phyloP scores from a whole-genome alignment of 2,888 invertebrate genomes.

The Heliconius charithonia region DNA sequence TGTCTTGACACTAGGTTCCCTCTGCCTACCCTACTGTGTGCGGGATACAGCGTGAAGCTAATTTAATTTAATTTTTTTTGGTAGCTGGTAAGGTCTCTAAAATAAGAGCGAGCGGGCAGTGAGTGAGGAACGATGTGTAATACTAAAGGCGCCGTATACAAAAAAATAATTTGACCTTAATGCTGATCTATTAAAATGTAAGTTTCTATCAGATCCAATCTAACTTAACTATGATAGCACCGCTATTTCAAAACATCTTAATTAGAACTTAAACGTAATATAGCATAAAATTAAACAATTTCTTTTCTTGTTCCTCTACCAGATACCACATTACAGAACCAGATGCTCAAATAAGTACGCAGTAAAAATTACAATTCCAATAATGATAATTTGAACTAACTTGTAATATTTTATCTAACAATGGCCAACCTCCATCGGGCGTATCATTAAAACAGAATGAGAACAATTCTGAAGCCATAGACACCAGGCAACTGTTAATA shows the following conservation, averaged over 20 bases:
- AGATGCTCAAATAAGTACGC: slow-evolving; percentile 7
- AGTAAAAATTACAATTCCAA: slow-evolving; percentile 25
- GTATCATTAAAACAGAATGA: slow-evolving; percentile 41
- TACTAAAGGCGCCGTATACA: no score
- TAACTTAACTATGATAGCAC: not conserved
- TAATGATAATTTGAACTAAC: slow-evolving; percentile 19
- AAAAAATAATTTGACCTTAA: no score
- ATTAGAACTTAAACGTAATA: not conserved
- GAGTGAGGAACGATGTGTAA: no score
- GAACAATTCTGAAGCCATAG: slow-evolving; percentile 36
- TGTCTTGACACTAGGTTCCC: no score
- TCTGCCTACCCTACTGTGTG: no score
- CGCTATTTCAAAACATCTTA: not conserved
- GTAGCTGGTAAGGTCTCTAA: no score
- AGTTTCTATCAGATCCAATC: not conserved
- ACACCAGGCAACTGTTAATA: slow-evolving; percentile 36
- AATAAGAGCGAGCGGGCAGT: no score
- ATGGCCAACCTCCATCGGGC: slow-evolving; percentile 13
- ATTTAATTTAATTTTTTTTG: no score
- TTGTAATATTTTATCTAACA: slow-evolving; percentile 21
- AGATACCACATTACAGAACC: slow-evolving; percentile 4
- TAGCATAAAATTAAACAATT: not conserved
- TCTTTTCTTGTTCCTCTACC: not conserved
- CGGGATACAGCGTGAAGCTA: no score
- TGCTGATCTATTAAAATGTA: no score